Conservation (phyloP, 2,888 invertebrate species). For the Tachystola acroxantha region DNA sequence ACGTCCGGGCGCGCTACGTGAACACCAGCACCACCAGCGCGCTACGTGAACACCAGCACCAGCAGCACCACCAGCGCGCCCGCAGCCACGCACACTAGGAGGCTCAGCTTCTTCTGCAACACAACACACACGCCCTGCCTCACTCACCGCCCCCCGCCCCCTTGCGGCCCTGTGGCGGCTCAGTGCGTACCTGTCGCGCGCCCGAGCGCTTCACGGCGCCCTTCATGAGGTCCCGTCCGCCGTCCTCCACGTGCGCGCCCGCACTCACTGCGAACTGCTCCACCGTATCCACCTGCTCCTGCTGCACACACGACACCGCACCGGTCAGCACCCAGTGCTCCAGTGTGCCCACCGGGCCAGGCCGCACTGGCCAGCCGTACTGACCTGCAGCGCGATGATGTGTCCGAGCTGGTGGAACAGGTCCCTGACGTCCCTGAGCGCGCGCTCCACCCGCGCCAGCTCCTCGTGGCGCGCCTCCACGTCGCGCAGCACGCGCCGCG, state of each 20-base stretch:
- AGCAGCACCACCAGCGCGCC: conserved; percentile 55
- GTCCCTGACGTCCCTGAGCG: conserved; percentile 86
- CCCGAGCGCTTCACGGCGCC: conserved; percentile 68
- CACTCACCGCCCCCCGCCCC: background rate
- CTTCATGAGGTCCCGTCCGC: conserved; percentile 71
- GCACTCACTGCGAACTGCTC: conserved; percentile 82
- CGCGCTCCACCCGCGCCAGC: conserved; percentile 87
- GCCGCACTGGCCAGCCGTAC: background rate
- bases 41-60: conserved; percentile 48
- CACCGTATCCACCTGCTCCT: conserved; percentile 81
- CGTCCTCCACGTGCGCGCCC: conserved; percentile 76
- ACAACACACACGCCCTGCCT: conserved; percentile 1
- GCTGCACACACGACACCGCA: conserved; percentile 55
- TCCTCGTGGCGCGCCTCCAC: conserved; percentile 90
- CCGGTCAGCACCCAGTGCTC: background rate
- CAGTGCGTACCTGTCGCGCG: conserved; percentile 66
- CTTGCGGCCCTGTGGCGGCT: background rate
- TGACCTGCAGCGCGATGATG: conserved; percentile 84
- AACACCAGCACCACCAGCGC: background rate
- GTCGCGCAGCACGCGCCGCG: conserved; percentile 85
- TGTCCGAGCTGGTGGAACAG: conserved; percentile 91
- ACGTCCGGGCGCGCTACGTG: background rate
- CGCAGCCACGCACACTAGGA: conserved; percentile 49
- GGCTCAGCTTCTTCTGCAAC: conserved; percentile 59
- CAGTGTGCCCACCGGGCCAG: background rate